A percentile compares a stretch with the other conserved stretches of the same genome.
These are phyloP conservation scores for Ptilodon capucinus DNA, from an alignment of 2,888 invertebrate genomes.

Conservation along the genomic window DNA sequence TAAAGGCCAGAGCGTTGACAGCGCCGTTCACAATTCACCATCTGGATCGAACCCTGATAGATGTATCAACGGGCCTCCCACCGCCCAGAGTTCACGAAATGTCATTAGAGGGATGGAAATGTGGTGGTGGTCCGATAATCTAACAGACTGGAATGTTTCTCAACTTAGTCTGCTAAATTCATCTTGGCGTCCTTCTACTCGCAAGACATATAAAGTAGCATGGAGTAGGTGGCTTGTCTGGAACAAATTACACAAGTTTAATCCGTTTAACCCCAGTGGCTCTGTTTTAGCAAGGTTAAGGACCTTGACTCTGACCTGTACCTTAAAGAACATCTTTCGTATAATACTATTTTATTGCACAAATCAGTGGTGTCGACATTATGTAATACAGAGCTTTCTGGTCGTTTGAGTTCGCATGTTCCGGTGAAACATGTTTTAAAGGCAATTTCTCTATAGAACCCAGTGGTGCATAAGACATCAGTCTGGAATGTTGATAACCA, in stretches of 20 bases:
- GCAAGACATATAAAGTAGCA: neutral
- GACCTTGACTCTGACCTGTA: neutral
- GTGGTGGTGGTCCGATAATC: neutral
- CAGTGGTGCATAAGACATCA: neutral
- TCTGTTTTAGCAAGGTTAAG: neutral
- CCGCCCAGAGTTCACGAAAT: slow-evolving; percentile 5
- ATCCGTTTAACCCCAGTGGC: neutral
- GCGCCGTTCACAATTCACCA: slow-evolving; percentile 10
- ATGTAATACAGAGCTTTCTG: neutral
- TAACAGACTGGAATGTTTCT: neutral
- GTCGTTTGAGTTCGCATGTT: neutral
- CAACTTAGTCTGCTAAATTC: no score
- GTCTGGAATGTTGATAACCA: neutral
- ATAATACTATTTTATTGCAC: neutral
- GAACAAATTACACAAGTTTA: neutral
- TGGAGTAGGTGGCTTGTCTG: neutral
- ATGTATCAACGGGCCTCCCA: slow-evolving; percentile 1
- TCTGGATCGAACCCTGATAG: slow-evolving; percentile 3
- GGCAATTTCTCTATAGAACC: neutral
- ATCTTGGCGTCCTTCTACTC: neutral
- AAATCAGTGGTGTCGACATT: neutral
- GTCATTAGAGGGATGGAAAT: slow-evolving; percentile 1
- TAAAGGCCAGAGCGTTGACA: slow-evolving; percentile 8
- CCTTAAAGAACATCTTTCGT: neutral
- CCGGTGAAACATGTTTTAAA: neutral